phyloP scores from a whole-genome alignment of 2,888 invertebrate species.

The Argyresthia goedartella region DNA sequence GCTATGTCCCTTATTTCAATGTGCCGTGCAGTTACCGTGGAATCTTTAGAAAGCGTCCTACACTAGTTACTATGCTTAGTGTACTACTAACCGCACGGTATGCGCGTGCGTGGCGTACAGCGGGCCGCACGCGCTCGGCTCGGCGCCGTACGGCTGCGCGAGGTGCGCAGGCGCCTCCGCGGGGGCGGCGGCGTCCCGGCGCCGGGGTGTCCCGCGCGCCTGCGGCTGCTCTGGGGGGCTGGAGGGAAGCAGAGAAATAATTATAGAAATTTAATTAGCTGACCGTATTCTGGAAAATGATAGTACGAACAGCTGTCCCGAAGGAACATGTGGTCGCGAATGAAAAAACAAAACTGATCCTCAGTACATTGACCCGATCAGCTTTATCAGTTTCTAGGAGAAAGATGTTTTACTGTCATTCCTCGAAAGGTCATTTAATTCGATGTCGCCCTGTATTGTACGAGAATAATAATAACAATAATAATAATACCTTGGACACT shows the following conservation, averaged over 20 bases:
- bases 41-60: too few relatives aligned
- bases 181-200: slow-evolving; percentile 34
- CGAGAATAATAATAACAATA: too few relatives aligned
- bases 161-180: slow-evolving; percentile 47
- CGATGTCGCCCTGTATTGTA: too few relatives aligned
- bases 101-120: slow-evolving; percentile 73
- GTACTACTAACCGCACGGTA: slow-evolving; percentile 38
- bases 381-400: neutral
- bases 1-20: too few relatives aligned
- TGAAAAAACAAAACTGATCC: neutral
- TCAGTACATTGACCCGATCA: too few relatives aligned
- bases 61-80: too few relatives aligned
- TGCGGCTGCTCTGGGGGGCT: slow-evolving; percentile 53
- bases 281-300: too few relatives aligned
- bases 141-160: slow-evolving; percentile 74
- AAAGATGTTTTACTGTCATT: too few relatives aligned
- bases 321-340: neutral
- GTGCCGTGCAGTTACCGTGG: too few relatives aligned
- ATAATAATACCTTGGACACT: too few relatives aligned
- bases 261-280: too few relatives aligned
- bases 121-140: slow-evolving; percentile 77
- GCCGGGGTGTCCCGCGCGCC: slow-evolving; percentile 30
- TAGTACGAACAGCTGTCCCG: neutral
- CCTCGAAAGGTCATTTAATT: too few relatives aligned
- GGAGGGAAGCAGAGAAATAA: slow-evolving; percentile 7